Base-by-base conservation (phyloP, 2,888 invertebrate genomes). In the Heliconius erato region DNA sequence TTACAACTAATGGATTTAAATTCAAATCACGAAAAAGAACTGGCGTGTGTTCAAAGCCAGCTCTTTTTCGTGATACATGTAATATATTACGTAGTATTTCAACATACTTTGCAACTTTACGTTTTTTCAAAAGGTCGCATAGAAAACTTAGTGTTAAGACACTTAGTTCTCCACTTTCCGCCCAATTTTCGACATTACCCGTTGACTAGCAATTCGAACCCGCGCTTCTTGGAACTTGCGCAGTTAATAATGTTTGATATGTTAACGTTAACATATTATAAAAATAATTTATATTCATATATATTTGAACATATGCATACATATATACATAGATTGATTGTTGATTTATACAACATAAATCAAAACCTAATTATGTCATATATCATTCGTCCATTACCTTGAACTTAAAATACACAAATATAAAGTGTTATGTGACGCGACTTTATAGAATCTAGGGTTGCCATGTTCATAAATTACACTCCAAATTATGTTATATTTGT, bases 371-470 rank as follows among this genome's bases (percentile, higher is more conserved):
- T 44, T 49, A 67, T 78, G 28, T 35, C 65, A 67, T 67, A 28
- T 67, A 78, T 72, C 72, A 26, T 40, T 44, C 77, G 77, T 67
- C 67, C 35, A 16, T 40, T 76, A 69, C 79, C 79, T 79, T 79
- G 79, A 79, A 79, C 79, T 79, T 79, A 69, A 59, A 65, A 76
- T 76, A 35, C 9, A 59, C 79, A 79, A 79, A 79, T 79, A 69
- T 69, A 71, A 32, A 76, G 54, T 59, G 69, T 35, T 35, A 69
- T 71, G 78, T 65, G 67, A 78, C 49, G 78, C 44, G 78, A 67
- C 78, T 69, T 79, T 76, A 76, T 63, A 63, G 14, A 6, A 0
- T 16, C 35, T 40, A 76, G 76, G 76, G 76, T 63, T 40, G 63
- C 35, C 40, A 59, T 40, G 9, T 63, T 3, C 26, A 5, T 19